These are phyloP conservation scores for Nasonovia ribisnigri DNA, from an alignment of 2,888 invertebrate genomes.

Conservation along the genomic window DNA sequence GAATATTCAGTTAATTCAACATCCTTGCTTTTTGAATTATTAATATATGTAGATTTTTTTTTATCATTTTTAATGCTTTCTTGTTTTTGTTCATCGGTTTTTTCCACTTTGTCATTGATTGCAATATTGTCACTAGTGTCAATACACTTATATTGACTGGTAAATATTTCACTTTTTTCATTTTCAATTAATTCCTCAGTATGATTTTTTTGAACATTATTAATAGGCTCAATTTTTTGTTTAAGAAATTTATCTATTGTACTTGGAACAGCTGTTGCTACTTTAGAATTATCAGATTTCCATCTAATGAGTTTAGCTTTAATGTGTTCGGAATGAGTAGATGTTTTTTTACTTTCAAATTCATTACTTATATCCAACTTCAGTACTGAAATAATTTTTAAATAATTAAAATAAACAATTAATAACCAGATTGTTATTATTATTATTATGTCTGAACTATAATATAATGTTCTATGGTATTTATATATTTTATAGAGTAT, in stretches of 20 bases:
- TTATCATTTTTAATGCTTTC: background rate
- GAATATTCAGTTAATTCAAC: slow-evolving; percentile 1
- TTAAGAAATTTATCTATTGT: slow-evolving; percentile 35
- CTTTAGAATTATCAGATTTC: slow-evolving; percentile 44
- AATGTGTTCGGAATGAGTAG: slow-evolving; percentile 42
- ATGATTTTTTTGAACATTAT: background rate
- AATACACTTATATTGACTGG: background rate
- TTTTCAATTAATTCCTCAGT: slow-evolving; percentile 19
- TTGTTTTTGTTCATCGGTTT: background rate
- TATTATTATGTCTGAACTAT: background rate
- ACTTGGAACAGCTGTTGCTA: background rate
- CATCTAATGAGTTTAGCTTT: slow-evolving; percentile 37
- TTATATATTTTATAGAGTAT: background rate
- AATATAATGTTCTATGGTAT: background rate
- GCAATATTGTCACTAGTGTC: background rate
- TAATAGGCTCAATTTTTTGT: slow-evolving; percentile 4
- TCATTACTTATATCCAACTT: slow-evolving; percentile 30
- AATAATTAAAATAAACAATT: background rate
- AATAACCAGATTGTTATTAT: background rate
- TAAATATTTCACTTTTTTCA: background rate
- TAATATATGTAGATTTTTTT: background rate
- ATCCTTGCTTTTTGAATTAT: background rate
- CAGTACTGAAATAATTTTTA: slow-evolving; percentile 27
- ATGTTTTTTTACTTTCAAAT: background rate
- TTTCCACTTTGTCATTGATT: background rate